Evolutionary conservation across 2,888 invertebrate genomes (phyloP), one percentile per base, ranked within the genome.

Genomic region (Folsomia candida): DNA sequence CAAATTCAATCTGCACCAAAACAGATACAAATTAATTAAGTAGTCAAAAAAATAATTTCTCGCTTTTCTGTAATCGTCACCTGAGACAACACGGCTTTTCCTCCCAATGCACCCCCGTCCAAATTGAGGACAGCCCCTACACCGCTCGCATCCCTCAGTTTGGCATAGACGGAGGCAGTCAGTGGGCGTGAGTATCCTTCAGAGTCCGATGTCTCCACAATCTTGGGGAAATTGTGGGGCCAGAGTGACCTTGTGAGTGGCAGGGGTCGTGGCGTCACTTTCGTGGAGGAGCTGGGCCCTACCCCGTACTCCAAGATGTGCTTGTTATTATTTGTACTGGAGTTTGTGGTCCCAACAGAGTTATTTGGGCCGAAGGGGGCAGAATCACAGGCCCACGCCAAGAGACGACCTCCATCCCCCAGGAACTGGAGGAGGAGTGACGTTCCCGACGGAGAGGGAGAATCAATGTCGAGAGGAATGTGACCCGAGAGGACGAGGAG

Each of bases 61-160:
- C n/a, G n/a, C n/a, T n/a, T n/a, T n/a, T n/a, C n/a, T n/a, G n/a
- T n/a, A n/a, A 9, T 37, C 9, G 6, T 81, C 14, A 90, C 90
- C 85, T 91, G 91, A 26, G 93, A 93, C 81, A 93, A 92, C 58
- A 93, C 88, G 3, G 91, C 91, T 77, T 88, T 87, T 20, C 93
- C 93, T 20, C 86, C 87, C 2, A 81, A 64, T n/a, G 87, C 88
- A 26, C 87, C 85, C 62, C 88, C 87, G 54, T 78, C 77, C 57
- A 77, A 62, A 26, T 70, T 69, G 25, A 79, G 69, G 47, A 79
- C 71, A 9, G 67, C 72, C 22, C 64, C 71, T 14, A 37, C 4
- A 9, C 37, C 37, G 14, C 14, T 14, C 37, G 37, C 4, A n/a
- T 69, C 73, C 51, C 76, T 76, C 2, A 74, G 65, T 69, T 63